A percentile compares a stretch with the other conserved stretches of the same genome.
Conservation (phyloP, 2,113 vertebrate species). For the Sander lucioperca region DNA sequence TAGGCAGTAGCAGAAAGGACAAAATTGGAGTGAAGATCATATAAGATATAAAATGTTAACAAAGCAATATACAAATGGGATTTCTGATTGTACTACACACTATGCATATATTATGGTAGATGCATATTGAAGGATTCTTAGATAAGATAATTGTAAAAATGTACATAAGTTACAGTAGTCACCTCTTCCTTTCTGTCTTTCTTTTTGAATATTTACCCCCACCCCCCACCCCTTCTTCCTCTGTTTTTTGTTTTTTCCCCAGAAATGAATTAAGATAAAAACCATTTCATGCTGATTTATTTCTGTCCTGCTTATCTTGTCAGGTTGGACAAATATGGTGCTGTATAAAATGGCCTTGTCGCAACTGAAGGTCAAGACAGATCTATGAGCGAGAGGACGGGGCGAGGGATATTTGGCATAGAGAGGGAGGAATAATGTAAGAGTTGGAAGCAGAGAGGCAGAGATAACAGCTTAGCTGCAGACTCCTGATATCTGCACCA, state of each 20-base stretch:
- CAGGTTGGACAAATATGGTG: slow-evolving; percentile 74
- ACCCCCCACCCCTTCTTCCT: not conserved
- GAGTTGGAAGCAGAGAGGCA: slow-evolving; percentile 33
- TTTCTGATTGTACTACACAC: not conserved
- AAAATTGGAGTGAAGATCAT: not conserved
- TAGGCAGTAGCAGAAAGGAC: not conserved
- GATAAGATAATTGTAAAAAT: slow-evolving; percentile 10
- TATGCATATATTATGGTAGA: no score
- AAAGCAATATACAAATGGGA: not conserved
- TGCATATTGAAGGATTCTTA: not conserved
- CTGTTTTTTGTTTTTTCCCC: slow-evolving; percentile 7
- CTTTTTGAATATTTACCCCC: not conserved
- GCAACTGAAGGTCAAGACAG: slow-evolving; percentile 77
- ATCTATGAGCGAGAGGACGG: slow-evolving; percentile 48
- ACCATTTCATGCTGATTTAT: slow-evolving; percentile 69
- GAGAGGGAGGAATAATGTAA: slow-evolving; percentile 32
- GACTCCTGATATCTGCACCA: slow-evolving; percentile 62
- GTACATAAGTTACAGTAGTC: not conserved
- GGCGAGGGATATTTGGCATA: slow-evolving; percentile 10
- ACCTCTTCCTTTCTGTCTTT: not conserved
- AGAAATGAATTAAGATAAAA: slow-evolving; percentile 70
- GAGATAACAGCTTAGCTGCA: slow-evolving; percentile 66
- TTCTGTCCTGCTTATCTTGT: slow-evolving; percentile 72
- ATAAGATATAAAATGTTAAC: not conserved
- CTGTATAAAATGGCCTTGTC: slow-evolving; percentile 67